Percentiles rank a stretch among this genome's conserved stretches.
These are phyloP conservation scores for Meteorus cinctellus DNA, from an alignment of 2,888 invertebrate genomes.

Conservation along the genomic window DNA sequence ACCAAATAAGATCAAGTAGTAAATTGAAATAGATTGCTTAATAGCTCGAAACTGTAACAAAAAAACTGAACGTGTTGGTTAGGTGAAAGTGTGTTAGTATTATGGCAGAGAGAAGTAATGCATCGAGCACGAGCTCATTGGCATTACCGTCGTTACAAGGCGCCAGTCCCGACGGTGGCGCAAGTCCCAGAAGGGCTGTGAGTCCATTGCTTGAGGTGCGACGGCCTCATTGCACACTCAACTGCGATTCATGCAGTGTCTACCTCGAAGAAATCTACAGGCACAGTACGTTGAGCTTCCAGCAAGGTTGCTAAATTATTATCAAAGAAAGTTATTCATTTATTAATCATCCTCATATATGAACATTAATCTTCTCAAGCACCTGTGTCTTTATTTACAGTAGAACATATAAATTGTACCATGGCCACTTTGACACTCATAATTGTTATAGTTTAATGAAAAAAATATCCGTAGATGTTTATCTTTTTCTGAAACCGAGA, in stretches of 20 bases:
- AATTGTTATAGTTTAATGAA: too few relatives aligned
- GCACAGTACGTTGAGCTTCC: conserved; percentile 71
- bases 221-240: conserved; percentile 82
- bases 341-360: neutral
- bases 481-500: too few relatives aligned
- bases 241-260: conserved; percentile 82
- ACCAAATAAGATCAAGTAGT: neutral
- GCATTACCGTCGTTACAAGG: conserved; percentile 67
- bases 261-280: conserved; percentile 82
- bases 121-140: conserved; percentile 67
- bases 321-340: neutral
- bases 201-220: conserved; percentile 82
- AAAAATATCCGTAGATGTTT: too few relatives aligned
- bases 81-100: conserved; percentile 2
- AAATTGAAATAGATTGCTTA: neutral
- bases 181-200: conserved; percentile 79
- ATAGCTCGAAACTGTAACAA: neutral
- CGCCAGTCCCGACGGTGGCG: conserved; percentile 68
- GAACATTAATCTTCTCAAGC: too few relatives aligned
- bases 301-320: conserved; percentile 43
- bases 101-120: conserved; percentile 68
- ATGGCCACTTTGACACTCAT: too few relatives aligned
- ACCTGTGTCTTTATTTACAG: too few relatives aligned
- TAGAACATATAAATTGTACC: too few relatives aligned
- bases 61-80: conserved; percentile 3